These are phyloP conservation scores for Saccopteryx bilineata DNA, from an alignment of 2,113 vertebrate species.

Conservation along the genomic window DNA sequence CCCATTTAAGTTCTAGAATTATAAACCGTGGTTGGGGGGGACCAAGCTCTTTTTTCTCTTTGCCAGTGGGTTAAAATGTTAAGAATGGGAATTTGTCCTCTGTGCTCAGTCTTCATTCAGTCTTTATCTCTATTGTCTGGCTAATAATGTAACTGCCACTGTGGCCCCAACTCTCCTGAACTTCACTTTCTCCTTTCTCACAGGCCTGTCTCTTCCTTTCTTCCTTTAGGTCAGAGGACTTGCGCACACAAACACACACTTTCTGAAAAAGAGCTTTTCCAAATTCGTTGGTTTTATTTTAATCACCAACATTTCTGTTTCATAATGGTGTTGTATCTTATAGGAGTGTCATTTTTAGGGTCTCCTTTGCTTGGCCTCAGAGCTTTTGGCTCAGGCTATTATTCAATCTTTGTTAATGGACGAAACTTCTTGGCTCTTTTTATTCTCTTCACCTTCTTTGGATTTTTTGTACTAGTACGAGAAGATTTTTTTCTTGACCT, in stretches of 20 bases:
- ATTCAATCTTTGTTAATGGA: not conserved
- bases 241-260: not conserved
- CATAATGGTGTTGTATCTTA: not conserved
- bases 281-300: not conserved
- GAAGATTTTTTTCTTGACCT: conserved; percentile 22
- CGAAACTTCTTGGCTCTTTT: conserved; percentile 16
- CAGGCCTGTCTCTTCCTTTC: not conserved
- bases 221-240: not conserved
- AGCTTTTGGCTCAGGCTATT: not conserved
- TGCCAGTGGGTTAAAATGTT: not conserved
- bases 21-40: not conserved
- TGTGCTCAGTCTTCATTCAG: not conserved
- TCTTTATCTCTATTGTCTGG: not conserved
- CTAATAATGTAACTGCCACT: not conserved
- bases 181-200: not conserved
- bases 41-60: not conserved
- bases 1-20: not conserved
- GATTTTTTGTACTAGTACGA: not conserved
- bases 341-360: not conserved
- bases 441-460: conserved; percentile 21
- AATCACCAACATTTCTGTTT: not conserved
- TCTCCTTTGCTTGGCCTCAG: not conserved
- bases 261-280: not conserved
- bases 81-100: not conserved
- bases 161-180: not conserved